These are phyloP conservation scores for Coccyzus lansbergi DNA, from an alignment of 2,797 vertebrate species.

Conservation along the genomic window DNA sequence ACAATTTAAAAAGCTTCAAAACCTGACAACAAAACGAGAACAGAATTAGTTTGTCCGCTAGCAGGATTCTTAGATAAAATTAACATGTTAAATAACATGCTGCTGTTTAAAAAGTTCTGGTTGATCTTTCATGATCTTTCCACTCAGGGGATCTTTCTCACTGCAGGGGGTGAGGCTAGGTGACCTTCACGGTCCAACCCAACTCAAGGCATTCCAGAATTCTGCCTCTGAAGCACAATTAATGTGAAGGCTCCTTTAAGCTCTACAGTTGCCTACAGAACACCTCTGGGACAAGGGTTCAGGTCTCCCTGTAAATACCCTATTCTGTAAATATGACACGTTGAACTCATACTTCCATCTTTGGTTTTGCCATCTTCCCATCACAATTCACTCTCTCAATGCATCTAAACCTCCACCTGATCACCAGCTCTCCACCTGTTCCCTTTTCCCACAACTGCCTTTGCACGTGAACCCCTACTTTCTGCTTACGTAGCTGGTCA, in stretches of 20 bases:
- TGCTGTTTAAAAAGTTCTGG: not conserved
- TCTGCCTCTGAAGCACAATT: not conserved
- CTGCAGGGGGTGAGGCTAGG: too few relatives aligned
- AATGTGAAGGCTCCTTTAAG: too few relatives aligned
- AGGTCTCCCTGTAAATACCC: rapidly evolving
- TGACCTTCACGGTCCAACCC: too few relatives aligned
- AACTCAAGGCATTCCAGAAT: too few relatives aligned
- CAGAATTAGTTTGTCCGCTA: not conserved
- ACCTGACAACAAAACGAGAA: slow-evolving; percentile 78
- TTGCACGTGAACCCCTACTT: not conserved
- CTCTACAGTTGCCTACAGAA: not conserved
- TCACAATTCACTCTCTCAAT: not conserved
- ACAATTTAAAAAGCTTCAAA: slow-evolving; percentile 85
- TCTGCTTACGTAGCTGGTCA: too few relatives aligned
- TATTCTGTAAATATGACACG: rapidly evolving
- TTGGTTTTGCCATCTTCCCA: too few relatives aligned
- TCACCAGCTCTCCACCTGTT: rapidly evolving
- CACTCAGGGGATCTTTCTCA: not conserved
- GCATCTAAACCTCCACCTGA: not conserved
- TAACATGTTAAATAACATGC: not conserved
- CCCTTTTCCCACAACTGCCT: not conserved
- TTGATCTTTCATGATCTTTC: not conserved
- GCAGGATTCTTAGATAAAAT: not conserved
- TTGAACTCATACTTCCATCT: not conserved
- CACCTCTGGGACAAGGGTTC: too few relatives aligned